Evolutionary conservation across 2,113 vertebrate genomes (phyloP), one percentile per base, ranked within the genome.

Genomic region (Nansenia antarctica): DNA sequence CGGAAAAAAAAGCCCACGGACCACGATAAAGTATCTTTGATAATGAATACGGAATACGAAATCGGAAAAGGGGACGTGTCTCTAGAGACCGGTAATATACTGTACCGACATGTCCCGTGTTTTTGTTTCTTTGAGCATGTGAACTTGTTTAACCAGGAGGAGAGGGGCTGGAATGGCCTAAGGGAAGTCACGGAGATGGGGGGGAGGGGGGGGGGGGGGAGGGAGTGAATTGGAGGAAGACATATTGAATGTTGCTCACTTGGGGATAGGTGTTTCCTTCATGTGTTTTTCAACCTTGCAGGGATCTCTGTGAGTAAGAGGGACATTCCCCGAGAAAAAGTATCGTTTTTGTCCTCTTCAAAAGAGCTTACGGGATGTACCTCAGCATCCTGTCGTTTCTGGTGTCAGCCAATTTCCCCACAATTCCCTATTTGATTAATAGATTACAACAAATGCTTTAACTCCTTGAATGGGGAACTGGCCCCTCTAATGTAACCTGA

Each of bases 191-290:
- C 2, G 7, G 1, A 62, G 5, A 78, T 27, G 55, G 6, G 31
- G 12, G n/a, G n/a, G n/a, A n/a, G n/a, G n/a, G n/a, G n/a, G n/a
- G n/a, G n/a, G n/a, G n/a, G n/a, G n/a, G n/a, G n/a, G n/a, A n/a
- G n/a, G n/a, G 70, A 49, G 30, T 65, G 12, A 69, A 34, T 20
- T 6, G 67, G 18, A 47, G 42, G 55, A 67, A 60, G 11, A 52
- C 30, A 57, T 66, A 62, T 29, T 54, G 64, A 53, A 66, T 62
- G 55, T 67, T 65, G 60, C 18, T 66, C 65, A 65, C 8, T 24
- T n/a, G 2, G 37, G 53, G 70, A 64, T 15, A 31, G 70, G 53
- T 34, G 62, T 72, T 72, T 65, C 62, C 53, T 49, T 58, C 57
- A 45, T 24, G 34, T 30, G 39, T 59, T 60, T 30, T 60, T 15